Percentiles rank a stretch among this genome's conserved stretches.
These are phyloP conservation scores for Hippocampus mohnikei DNA, from an alignment of 2,113 vertebrate species.

Conservation along the genomic window DNA sequence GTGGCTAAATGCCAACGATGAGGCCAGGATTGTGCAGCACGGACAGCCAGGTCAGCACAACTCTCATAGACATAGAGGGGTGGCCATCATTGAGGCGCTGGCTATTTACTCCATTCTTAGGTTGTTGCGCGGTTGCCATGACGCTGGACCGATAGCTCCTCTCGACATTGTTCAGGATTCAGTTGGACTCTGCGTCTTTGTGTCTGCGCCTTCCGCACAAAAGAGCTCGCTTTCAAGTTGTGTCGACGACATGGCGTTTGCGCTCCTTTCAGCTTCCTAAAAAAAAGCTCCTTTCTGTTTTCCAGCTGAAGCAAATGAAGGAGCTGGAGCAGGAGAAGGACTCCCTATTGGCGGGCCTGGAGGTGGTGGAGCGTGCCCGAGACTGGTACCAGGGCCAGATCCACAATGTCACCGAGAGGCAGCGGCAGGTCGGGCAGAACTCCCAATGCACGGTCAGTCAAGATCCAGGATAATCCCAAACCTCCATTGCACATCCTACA, in stretches of 20 bases:
- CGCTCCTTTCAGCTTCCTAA: constrained; percentile 19
- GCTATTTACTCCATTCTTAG: constrained; percentile 69
- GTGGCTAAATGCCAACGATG: constrained; percentile 66
- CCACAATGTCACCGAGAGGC: constrained; percentile 82
- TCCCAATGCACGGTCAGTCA: constrained; percentile 72
- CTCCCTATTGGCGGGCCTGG: constrained; percentile 86
- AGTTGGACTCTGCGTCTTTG: constrained; percentile 46
- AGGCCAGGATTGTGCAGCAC: constrained; percentile 52
- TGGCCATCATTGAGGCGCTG: constrained; percentile 49
- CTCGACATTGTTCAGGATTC: constrained; percentile 58
- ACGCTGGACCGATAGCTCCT: constrained; percentile 45
- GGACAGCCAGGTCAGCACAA: constrained; percentile 71
- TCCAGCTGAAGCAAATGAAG: constrained; percentile 88
- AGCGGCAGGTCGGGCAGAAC: constrained; percentile 78
- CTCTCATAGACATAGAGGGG: constrained; percentile 44
- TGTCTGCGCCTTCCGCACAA: constrained; percentile 52
- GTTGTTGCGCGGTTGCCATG: constrained; percentile 64
- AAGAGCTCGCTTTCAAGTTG: constrained; percentile 50
- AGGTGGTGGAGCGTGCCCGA: constrained; percentile 80
- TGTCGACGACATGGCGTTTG: constrained; percentile 42
- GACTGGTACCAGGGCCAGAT: constrained; percentile 92
- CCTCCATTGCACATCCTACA: background rate
- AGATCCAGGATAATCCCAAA: background rate
- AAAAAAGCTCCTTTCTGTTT: background rate
- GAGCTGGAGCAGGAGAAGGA: constrained; percentile 93